Conservation (phyloP, 2,888 invertebrate species). For the Adineta ricciae region DNA sequence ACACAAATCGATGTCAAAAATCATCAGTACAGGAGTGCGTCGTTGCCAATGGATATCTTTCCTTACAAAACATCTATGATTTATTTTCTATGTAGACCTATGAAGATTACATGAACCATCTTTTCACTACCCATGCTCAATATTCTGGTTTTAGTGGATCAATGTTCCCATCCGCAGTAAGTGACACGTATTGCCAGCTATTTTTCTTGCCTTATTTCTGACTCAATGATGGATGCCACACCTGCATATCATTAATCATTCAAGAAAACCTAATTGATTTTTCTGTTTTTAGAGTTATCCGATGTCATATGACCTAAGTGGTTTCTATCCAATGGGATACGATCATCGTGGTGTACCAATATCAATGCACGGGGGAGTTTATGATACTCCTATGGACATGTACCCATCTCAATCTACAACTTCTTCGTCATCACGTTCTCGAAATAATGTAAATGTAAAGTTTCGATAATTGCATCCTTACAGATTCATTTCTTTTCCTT, state of each 20-base stretch:
- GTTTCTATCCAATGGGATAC: not conserved
- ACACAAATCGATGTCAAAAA: not conserved
- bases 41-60: not conserved
- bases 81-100: not conserved
- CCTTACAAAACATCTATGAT: not conserved
- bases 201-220: not conserved
- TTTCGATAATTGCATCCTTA: not conserved
- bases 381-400: not conserved
- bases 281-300: not conserved
- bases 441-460: not conserved
- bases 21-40: not conserved
- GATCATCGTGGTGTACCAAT: not conserved
- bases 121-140: not conserved
- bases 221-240: not conserved
- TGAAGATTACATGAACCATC: slow-evolving; percentile 1
- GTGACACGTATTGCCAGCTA: not conserved
- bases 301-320: not conserved
- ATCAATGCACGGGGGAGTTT: not conserved
- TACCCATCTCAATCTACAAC: not conserved
- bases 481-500: not conserved
- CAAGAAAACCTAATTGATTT: not conserved
- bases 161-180: not conserved
- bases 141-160: not conserved
- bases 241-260: too few relatives aligned
- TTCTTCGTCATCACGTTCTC: not conserved